These are phyloP conservation scores for Typhlomys cinereus DNA, from an alignment of 2,113 vertebrate genomes.

Conservation along the genomic window DNA sequence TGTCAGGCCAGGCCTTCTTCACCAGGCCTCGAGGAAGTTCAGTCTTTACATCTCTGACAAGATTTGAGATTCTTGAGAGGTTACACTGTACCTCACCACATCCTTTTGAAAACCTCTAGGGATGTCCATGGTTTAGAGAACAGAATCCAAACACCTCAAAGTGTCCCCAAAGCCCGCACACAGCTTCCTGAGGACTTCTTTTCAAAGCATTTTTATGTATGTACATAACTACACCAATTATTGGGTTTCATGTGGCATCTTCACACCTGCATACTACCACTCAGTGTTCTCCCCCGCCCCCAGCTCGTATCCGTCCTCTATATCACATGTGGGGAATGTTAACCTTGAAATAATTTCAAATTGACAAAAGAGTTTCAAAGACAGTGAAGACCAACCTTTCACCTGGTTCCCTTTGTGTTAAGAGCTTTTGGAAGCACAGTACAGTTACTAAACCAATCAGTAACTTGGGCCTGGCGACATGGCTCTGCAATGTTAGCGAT, in stretches of 20 bases:
- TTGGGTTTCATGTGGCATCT: neutral
- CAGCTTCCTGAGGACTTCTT: neutral
- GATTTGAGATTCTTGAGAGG: constrained; percentile 18
- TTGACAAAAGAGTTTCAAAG: neutral
- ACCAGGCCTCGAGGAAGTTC: neutral
- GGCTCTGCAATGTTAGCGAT: neutral
- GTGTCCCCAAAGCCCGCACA: neutral
- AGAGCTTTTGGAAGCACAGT: too few relatives aligned
- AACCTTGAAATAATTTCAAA: neutral
- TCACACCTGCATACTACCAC: neutral
- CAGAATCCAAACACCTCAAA: neutral
- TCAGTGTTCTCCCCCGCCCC: neutral
- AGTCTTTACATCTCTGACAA: neutral
- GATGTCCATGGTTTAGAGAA: neutral
- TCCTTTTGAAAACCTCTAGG: neutral
- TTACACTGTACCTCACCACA: neutral
- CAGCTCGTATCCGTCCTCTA: neutral
- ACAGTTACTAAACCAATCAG: too few relatives aligned
- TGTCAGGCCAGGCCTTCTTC: neutral
- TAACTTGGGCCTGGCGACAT: neutral
- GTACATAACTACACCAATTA: neutral
- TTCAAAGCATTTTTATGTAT: neutral
- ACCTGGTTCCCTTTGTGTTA: neutral
- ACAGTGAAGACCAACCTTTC: neutral
- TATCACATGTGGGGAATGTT: neutral